Conservation (phyloP, 2,797 vertebrate genomes). For the Sebastes wilsoni region DNA sequence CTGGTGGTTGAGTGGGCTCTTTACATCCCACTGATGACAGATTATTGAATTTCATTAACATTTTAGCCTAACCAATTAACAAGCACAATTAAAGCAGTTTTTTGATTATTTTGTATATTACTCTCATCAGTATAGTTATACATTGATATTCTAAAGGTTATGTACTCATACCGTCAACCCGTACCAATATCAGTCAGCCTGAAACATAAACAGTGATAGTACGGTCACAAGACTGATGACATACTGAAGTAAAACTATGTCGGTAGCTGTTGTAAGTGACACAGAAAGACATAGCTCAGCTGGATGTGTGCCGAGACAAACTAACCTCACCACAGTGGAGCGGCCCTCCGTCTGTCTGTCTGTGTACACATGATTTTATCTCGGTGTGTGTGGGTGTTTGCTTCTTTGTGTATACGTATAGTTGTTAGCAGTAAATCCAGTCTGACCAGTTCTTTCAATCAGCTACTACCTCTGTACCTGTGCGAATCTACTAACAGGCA, state of each 20-base stretch:
- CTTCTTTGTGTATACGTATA: slow-evolving; percentile 22
- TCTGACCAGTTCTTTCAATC: slow-evolving; percentile 58
- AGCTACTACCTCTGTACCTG: slow-evolving; percentile 9
- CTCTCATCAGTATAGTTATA: background rate
- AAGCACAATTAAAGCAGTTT: background rate
- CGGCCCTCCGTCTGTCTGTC: background rate
- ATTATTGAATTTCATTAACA: background rate
- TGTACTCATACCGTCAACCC: background rate
- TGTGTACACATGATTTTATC: slow-evolving; percentile 3
- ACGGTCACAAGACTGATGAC: background rate
- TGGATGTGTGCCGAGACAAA: background rate
- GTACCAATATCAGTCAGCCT: background rate
- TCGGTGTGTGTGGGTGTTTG: slow-evolving; percentile 39
- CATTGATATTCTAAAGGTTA: background rate
- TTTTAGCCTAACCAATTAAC: background rate
- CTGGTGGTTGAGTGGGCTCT: slow-evolving; percentile 19
- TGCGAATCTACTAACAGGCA: slow-evolving; percentile 21
- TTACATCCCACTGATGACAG: background rate
- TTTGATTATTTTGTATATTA: background rate
- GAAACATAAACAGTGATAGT: slow-evolving; percentile 1
- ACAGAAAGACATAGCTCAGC: background rate
- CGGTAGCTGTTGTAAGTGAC: background rate
- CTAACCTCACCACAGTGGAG: background rate
- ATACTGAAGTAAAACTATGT: background rate
- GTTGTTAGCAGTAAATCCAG: slow-evolving; percentile 64